phyloP scores from a whole-genome alignment of 1,140 invertebrate genomes.

The Atopsyche davidsoni region DNA sequence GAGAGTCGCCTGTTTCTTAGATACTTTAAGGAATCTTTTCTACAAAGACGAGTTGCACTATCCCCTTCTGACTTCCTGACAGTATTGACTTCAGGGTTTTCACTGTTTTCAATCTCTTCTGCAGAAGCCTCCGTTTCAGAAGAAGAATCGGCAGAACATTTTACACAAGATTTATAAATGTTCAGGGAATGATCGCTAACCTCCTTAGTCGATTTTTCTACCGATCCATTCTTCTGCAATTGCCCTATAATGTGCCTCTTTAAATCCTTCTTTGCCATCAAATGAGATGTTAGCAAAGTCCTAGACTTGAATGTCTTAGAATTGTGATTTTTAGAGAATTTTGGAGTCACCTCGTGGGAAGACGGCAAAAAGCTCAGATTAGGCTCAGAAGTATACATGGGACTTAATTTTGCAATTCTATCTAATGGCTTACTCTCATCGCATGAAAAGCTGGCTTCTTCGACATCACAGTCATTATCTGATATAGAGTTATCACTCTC shows the following conservation, averaged over 20 bases:
- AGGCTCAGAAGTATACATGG: conserved; percentile 46
- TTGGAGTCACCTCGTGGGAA: conserved; percentile 40
- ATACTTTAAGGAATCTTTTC: conserved; percentile 21
- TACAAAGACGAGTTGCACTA: conserved; percentile 8
- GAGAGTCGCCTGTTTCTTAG: conserved; percentile 10
- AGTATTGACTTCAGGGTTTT: neutral
- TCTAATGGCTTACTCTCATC: conserved; percentile 36
- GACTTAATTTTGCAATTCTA: conserved; percentile 38
- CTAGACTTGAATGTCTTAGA: conserved; percentile 42
- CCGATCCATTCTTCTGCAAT: conserved; percentile 6
- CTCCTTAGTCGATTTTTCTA: conserved; percentile 3
- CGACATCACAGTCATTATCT: conserved; percentile 9
- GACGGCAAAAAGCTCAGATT: conserved; percentile 39
- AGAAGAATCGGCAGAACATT: conserved; percentile 17
- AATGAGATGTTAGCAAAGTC: conserved; percentile 33
- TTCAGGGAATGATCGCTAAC: conserved; percentile 13
- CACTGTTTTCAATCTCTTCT: neutral
- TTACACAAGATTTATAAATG: conserved; percentile 20
- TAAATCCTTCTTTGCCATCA: conserved; percentile 1
- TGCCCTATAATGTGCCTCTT: conserved; percentile 13
- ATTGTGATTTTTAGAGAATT: conserved; percentile 37
- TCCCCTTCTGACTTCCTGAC: no score
- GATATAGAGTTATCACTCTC: conserved; percentile 4
- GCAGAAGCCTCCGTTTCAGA: conserved; percentile 13
- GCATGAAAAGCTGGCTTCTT: conserved; percentile 18